These are phyloP conservation scores for Lepisosteus oculatus DNA, from an alignment of 2,113 vertebrate species.

Conservation along the genomic window DNA sequence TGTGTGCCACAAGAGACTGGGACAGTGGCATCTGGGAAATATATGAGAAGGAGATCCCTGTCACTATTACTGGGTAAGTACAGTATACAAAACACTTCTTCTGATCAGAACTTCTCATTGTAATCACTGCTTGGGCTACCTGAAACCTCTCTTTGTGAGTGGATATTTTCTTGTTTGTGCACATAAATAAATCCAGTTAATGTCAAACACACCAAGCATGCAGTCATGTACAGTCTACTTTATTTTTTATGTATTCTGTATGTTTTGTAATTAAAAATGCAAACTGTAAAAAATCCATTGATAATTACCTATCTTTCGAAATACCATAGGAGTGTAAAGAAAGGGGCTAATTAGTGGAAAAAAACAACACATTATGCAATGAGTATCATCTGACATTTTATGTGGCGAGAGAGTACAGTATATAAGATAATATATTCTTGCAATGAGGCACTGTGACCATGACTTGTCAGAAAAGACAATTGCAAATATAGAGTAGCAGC, in stretches of 20 bases:
- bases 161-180: constrained; percentile 4
- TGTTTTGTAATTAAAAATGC: background rate
- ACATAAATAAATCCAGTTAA: constrained; percentile 27
- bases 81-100: background rate
- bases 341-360: too few species aligned
- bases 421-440: too few species aligned
- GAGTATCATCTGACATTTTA: too few species aligned
- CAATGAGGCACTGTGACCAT: too few species aligned
- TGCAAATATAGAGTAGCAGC: too few species aligned
- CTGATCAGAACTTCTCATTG: background rate
- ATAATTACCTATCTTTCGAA: too few species aligned
- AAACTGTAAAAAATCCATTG: background rate
- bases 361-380: too few species aligned
- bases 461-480: too few species aligned
- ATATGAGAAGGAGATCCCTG: constrained; percentile 48
- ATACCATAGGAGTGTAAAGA: too few species aligned
- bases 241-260: background rate
- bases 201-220: background rate
- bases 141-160: background rate
- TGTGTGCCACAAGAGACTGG: constrained; percentile 29
- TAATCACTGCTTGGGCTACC: background rate
- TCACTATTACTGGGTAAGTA: constrained; percentile 51
- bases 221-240: too few species aligned
- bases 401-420: too few species aligned
- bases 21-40: constrained; percentile 40